Base-by-base conservation (phyloP, 1,140 invertebrate genomes). In the Plectrocnemia conspersa region DNA sequence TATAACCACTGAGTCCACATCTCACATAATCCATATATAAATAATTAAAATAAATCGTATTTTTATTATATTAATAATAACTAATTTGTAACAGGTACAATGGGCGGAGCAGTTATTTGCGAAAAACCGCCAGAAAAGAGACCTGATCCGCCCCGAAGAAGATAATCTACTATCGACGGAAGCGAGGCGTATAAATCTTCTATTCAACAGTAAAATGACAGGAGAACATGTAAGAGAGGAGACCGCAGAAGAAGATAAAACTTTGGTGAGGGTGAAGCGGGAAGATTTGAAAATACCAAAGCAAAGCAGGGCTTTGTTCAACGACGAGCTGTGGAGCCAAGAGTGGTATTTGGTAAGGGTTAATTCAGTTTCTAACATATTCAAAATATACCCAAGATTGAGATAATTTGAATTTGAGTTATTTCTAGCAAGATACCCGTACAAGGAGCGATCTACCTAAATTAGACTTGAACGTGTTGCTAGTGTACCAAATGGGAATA, bases 341-440 rank as follows among this genome's bases (percentile, higher is more conserved):
- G 82, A 96, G 70, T 96, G 93, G 93, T 96, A 97, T 74, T 76
- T 95, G 83, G 91, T 94, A 80, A 76, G 79, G 35, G 16, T 16
- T 18, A 15, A 41, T 38, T 33, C 21, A 18, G n/a, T n/a, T 42
- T 45, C 29, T 9, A 45, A 45, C 3, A 4, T 35, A 13, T 45
- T 7, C 42, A 16, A 27, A 27, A 45, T 27, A 4, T 19, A 42
- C 11, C 22, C 16, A 40, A 6, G 33, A 7, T 3, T n/a, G 22
- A 10, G 5, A 4, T 18, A 19, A 9, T 5, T 40, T 18, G 3
- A 18, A 18, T 19, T 38, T 19, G 46, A 41, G 56, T 35, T 27
- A 45, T 18, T 11, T 27, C 33, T 64, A 85, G 81, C 80, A 82
- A 78, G 82, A 86, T 56, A 83, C 82, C 1, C 69, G 81, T 35